Evolutionary conservation across 2,888 invertebrate genomes (phyloP).

Genomic region (Monopis laevigella): DNA sequence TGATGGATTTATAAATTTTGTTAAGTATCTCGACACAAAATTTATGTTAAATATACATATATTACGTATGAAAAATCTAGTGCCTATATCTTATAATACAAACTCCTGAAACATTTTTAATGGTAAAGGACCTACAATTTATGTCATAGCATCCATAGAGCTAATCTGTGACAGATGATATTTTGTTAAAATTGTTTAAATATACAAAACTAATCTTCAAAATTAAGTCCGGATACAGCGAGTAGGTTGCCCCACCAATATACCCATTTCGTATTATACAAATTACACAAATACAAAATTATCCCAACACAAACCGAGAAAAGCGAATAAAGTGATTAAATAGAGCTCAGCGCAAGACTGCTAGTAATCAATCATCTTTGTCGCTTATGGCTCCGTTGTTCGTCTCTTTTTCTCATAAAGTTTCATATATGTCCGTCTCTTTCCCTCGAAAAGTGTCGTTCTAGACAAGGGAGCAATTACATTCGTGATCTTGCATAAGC

Average conservation of each 20-base stretch:
- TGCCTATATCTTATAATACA: too few relatives aligned
- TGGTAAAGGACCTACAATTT: too few relatives aligned
- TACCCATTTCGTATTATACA: slow-evolving; percentile 63
- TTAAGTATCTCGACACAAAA: too few relatives aligned
- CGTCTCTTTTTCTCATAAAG: background rate
- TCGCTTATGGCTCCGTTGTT: slow-evolving; percentile 55
- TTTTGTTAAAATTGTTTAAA: too few relatives aligned
- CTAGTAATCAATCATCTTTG: slow-evolving; percentile 68
- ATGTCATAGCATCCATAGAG: too few relatives aligned
- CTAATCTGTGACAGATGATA: too few relatives aligned
- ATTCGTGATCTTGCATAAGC: slow-evolving; percentile 70
- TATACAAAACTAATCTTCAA: background rate
- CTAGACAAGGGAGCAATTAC: slow-evolving; percentile 69
- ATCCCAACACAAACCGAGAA: slow-evolving; percentile 66
- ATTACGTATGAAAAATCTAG: too few relatives aligned
- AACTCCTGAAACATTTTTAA: too few relatives aligned
- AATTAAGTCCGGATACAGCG: slow-evolving; percentile 38
- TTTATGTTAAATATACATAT: too few relatives aligned
- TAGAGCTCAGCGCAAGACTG: slow-evolving; percentile 66
- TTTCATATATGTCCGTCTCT: slow-evolving; percentile 29
- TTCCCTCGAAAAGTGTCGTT: slow-evolving; percentile 63
- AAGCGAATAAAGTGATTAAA: slow-evolving; percentile 70
- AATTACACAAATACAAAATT: slow-evolving; percentile 67
- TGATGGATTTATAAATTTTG: too few relatives aligned
- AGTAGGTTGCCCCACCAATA: slow-evolving; percentile 48